Evolutionary conservation across 2,888 invertebrate species (phyloP).

Genomic region (Diaphora mendica): DNA sequence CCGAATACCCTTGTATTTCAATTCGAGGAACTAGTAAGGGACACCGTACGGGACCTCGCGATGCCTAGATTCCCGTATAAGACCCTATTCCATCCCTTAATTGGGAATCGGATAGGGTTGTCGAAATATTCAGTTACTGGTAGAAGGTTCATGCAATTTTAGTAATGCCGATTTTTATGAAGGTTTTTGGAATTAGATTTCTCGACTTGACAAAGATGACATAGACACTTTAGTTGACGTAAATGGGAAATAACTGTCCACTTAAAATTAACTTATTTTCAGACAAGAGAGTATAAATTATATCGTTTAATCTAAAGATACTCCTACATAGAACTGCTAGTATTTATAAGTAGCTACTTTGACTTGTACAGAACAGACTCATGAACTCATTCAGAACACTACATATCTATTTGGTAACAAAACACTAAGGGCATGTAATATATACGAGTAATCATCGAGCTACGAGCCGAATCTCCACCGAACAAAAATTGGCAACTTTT

Average conservation of each 20-base stretch:
- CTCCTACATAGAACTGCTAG: neutral
- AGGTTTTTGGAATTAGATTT: neutral
- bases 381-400: neutral
- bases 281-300: no score
- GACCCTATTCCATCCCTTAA: conserved; percentile 31
- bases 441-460: neutral
- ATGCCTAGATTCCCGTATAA: conserved; percentile 27
- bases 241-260: no score
- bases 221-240: no score
- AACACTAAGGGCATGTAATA: neutral
- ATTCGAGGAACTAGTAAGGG: conserved; percentile 26
- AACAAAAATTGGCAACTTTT: no score
- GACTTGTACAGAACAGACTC: no score
- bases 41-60: conserved; percentile 19
- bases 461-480: no score
- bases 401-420: neutral
- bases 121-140: conserved; percentile 4
- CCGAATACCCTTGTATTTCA: conserved; percentile 27
- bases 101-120: conserved; percentile 41
- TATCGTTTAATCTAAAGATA: no score
- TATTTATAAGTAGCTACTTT: neutral
- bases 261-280: no score
- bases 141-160: neutral
- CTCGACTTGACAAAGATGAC: neutral
- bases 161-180: neutral